These are phyloP conservation scores for Papilio dardanus DNA, from an alignment of 1,140 invertebrate species.

Conservation along the genomic window DNA sequence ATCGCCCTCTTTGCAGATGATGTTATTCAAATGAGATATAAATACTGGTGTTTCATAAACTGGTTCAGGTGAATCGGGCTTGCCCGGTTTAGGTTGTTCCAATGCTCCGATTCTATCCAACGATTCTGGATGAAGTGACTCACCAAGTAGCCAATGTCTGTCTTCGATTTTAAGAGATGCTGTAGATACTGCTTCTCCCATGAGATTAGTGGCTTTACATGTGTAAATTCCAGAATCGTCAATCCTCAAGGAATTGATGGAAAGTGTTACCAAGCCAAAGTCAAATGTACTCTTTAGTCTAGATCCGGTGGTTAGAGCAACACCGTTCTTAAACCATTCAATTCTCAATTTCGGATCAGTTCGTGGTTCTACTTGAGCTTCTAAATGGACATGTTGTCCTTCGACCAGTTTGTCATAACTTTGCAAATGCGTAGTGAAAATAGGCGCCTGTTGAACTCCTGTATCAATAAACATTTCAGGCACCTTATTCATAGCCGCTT, in stretches of 20 bases:
- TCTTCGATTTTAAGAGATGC: slow-evolving; percentile 95
- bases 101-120: slow-evolving; percentile 92
- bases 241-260: slow-evolving; percentile 91
- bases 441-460: slow-evolving; percentile 92
- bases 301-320: slow-evolving; percentile 92
- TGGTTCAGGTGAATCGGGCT: slow-evolving; percentile 87
- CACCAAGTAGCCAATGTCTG: slow-evolving; percentile 92
- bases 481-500: slow-evolving; percentile 94
- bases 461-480: slow-evolving; percentile 93
- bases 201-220: slow-evolving; percentile 94
- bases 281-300: slow-evolving; percentile 95
- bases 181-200: slow-evolving; percentile 96
- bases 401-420: slow-evolving; percentile 93
- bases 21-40: slow-evolving; percentile 95
- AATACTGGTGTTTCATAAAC: slow-evolving; percentile 93
- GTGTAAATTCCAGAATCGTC: slow-evolving; percentile 98
- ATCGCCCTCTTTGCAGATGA: slow-evolving; percentile 94
- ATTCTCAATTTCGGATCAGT: slow-evolving; percentile 96
- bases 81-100: slow-evolving; percentile 88
- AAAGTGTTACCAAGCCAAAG: slow-evolving; percentile 96
- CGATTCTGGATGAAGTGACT: slow-evolving; percentile 95
- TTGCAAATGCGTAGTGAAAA: slow-evolving; percentile 95
- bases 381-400: slow-evolving; percentile 95
- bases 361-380: slow-evolving; percentile 97
- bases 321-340: slow-evolving; percentile 96